Evolutionary conservation across 2,888 invertebrate genomes (phyloP), one percentile per base, ranked within the genome.

Genomic region (Pheosia gnoma): DNA sequence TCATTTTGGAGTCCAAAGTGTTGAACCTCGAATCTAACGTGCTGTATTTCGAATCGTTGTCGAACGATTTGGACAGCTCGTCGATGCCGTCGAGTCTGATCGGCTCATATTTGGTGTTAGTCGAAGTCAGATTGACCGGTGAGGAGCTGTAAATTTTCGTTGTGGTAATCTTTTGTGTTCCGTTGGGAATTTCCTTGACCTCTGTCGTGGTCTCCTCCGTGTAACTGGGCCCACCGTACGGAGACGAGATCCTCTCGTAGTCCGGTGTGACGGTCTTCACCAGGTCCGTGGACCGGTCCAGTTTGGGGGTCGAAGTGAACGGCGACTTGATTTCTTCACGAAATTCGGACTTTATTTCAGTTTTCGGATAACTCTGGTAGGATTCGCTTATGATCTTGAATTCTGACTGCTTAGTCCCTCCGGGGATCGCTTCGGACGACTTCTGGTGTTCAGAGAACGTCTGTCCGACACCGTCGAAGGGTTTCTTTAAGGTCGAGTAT

Each of bases 101-200:
- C 3, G 93, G 92, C 53, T 93, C 93, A 75, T 91, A 94, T 72
- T 93, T 94, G 0, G 93, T 94, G 66, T 85, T 94, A 0, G 94
- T 94, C 5, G 88, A 93, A 0, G 89, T 94, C 8, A 94, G 78
- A 59, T 94, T 94, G 1, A 94, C 94, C 0, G 95, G 95, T 0
- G 94, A 94, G 0, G 95, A 94, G 61, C 94, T 93, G 78, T 94
- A 95, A 0, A 95, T 91, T 62, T 95, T 95, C 0, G 95, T 95
- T 0, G 94, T 95, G 0, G 94, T 94, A 0, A 95, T 90, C 64
- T 95, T 95, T 57, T 95, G 89, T 0, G 93, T 94, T 0, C 94
- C 94, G 47, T 94, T 94, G 0, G 95, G 95, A 55, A 94, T 89
- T 47, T 91, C 90, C 63, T 94, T 95, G 0, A 92, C 94, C 61